Percentiles rank a stretch among this genome's conserved stretches.
phyloP scores from a whole-genome alignment of 2,888 invertebrate genomes.

The Amiota mariae region DNA sequence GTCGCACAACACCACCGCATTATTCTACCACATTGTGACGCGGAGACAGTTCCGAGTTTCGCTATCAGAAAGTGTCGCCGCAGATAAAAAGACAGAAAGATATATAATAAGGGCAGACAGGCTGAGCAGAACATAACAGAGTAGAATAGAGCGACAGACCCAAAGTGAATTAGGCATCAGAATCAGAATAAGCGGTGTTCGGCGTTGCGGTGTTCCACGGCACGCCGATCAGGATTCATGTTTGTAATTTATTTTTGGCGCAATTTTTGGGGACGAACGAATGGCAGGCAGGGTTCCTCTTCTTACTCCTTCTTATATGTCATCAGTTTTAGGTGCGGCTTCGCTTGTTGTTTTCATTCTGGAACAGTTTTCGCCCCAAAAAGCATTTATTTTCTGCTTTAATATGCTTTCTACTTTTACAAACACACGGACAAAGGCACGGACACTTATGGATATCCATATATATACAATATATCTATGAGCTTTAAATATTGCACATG shows the following conservation, averaged over 20 bases:
- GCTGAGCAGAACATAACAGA: not conserved
- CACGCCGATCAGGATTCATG: conserved; percentile 28
- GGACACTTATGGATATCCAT: not conserved
- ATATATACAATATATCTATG: not conserved
- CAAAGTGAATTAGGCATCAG: conserved; percentile 20
- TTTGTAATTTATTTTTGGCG: conserved; percentile 57
- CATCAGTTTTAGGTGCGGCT: no score
- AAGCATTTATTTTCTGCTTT: not conserved
- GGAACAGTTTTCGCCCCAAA: not conserved
- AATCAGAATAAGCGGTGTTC: conserved; percentile 11
- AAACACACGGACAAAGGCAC: not conserved
- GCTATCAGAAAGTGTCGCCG: conserved; percentile 55
- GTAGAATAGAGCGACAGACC: not conserved
- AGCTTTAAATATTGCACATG: not conserved
- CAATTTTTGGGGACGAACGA: conserved; percentile 45
- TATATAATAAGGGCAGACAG: conserved; percentile 29
- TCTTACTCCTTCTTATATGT: no score
- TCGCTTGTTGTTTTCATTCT: conserved; percentile 31
- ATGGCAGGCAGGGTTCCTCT: no score
- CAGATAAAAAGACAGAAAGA: conserved; percentile 40
- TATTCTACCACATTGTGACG: conserved; percentile 7
- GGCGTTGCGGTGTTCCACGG: conserved; percentile 46
- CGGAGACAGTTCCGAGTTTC: not conserved
- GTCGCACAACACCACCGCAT: conserved; percentile 4
- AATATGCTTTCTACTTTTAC: conserved; percentile 1